Evolutionary conservation across 2,113 vertebrate genomes (phyloP), one percentile per base, ranked within the genome.

Genomic region (Bubo bubo): DNA sequence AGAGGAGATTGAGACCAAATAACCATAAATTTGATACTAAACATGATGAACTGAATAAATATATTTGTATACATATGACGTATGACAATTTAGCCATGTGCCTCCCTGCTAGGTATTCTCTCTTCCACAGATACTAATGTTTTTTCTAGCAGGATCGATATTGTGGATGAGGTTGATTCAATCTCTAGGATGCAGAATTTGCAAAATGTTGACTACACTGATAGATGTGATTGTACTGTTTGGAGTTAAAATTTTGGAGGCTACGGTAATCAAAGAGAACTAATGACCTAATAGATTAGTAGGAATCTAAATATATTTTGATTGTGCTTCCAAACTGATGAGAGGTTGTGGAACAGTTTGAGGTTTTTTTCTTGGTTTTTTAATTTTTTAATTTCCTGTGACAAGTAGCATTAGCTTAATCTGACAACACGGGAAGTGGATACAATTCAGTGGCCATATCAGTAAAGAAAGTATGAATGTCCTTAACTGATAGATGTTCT

Each of bases 351-450:
- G 19, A 75, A 76, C 14, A 14, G 5, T 24, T 45, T 34, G 19
- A 8, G 9, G 1, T 5, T 37, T 12, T 2, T 6, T 20, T 19
- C 10, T 6, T 7, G 3, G 6, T 2, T 1, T 4, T n/a, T 12
- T 3, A 1, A 8, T 18, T 12, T 22, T 45, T 53, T 15, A 9
- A n/a, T 47, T 35, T 74, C 24, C 15, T 56, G 8, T 76, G 7
- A 60, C 9, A 68, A 52, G 21, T 7, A 49, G 3, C 20, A 37
- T 47, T 77, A 62, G 4, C 14, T 86, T 76, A 58, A 52, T 45
- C 23, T n/a, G 9, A n/a, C 1, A 2, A n/a, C 8, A 11, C 9
- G 24, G 4, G 30, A 73, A 66, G 30, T 20, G 23, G 39, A 22
- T 58, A 32, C 6, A 80, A 30, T 28, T 91, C 27, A 35, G 35